Percentiles rank a stretch among this genome's conserved stretches.
These are phyloP conservation scores for Lochmaea capreae DNA, from an alignment of 2,888 invertebrate species.

Conservation along the genomic window DNA sequence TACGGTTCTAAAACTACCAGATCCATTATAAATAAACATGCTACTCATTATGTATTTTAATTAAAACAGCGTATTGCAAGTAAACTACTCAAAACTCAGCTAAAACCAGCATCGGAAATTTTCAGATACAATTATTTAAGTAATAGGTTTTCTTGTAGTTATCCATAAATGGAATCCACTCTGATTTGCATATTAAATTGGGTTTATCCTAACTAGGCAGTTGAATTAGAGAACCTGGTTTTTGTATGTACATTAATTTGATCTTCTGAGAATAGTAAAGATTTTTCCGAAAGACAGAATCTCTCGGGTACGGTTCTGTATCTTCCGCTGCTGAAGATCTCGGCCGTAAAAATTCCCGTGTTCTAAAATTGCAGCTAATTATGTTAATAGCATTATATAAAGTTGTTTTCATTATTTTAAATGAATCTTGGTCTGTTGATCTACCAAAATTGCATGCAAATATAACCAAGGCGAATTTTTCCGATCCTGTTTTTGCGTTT, in stretches of 20 bases:
- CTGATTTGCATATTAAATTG: not conserved
- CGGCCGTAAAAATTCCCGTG: slow-evolving; percentile 43
- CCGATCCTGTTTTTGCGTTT: slow-evolving; percentile 30
- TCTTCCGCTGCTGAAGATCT: slow-evolving; percentile 22
- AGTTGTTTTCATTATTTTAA: slow-evolving; percentile 51
- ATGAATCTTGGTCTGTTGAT: slow-evolving; percentile 37
- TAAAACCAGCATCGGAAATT: not conserved
- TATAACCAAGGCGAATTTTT: slow-evolving; percentile 42
- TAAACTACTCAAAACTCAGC: too few species aligned
- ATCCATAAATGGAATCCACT: not conserved
- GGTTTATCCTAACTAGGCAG: not conserved
- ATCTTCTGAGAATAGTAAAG: slow-evolving; percentile 7
- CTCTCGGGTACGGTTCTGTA: slow-evolving; percentile 16
- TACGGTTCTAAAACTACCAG: too few species aligned
- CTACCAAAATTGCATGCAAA: slow-evolving; percentile 48
- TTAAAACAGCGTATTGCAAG: too few species aligned
- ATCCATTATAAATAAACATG: too few species aligned
- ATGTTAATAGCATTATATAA: slow-evolving; percentile 49
- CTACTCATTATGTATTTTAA: too few species aligned
- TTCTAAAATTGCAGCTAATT: slow-evolving; percentile 48
- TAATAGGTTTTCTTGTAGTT: not conserved
- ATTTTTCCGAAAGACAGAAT: slow-evolving; percentile 4
- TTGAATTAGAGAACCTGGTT: not conserved
- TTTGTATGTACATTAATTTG: not conserved
- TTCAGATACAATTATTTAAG: not conserved